Conservation (phyloP, 2,113 vertebrate genomes). For the Mungos mungo region DNA sequence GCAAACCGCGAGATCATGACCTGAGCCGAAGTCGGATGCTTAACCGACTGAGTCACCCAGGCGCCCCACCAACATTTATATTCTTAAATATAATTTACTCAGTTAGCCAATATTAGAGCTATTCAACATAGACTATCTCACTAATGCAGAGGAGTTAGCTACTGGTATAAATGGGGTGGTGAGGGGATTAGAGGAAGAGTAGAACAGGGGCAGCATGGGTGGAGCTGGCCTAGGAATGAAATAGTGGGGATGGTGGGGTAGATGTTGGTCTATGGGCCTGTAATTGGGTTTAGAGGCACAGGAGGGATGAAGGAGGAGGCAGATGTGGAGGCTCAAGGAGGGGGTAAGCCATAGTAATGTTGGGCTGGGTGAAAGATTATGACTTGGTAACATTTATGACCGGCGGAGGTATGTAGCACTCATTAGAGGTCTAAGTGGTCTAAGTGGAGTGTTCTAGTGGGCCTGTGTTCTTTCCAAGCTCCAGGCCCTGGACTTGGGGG, state of each 20-base stretch:
- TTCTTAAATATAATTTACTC: conserved; percentile 27
- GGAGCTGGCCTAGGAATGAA: background rate
- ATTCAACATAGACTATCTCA: background rate
- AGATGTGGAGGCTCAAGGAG: background rate
- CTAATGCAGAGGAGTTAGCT: background rate
- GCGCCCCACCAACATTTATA: background rate
- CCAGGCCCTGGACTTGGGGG: background rate
- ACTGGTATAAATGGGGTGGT: background rate
- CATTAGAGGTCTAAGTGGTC: background rate
- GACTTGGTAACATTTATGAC: background rate
- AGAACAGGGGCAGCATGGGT: background rate
- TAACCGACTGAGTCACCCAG: background rate
- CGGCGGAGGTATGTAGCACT: background rate
- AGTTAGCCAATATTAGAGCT: background rate
- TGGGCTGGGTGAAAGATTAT: background rate
- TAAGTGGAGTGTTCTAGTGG: background rate
- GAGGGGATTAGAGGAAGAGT: background rate
- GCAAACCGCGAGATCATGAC: background rate
- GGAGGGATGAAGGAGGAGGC: background rate
- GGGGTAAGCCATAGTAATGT: background rate
- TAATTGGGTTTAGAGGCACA: background rate
- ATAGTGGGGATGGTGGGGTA: background rate
- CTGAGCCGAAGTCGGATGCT: background rate
- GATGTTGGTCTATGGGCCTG: background rate
- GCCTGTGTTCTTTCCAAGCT: background rate